Percentiles rank a stretch among this genome's conserved stretches.
phyloP scores from a whole-genome alignment of 2,888 invertebrate genomes.

The Formica aserva region DNA sequence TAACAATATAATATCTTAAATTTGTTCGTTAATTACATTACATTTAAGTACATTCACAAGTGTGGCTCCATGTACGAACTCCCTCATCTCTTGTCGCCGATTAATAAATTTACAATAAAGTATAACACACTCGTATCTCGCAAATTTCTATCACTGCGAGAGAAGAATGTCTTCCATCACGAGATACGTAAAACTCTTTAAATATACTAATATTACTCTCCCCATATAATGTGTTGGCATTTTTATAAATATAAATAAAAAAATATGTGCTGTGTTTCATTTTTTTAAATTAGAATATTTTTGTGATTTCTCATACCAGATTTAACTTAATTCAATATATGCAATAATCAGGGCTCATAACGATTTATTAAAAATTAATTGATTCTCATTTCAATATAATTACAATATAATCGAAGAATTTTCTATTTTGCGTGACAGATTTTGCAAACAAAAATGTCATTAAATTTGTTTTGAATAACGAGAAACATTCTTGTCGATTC shows the following conservation, averaged over 20 bases:
- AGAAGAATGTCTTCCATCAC: constrained; percentile 21
- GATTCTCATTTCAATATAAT: neutral
- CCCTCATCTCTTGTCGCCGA: constrained; percentile 9
- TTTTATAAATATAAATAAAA: constrained; percentile 49
- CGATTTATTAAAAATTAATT: neutral
- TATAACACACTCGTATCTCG: constrained; percentile 4
- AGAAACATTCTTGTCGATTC: neutral
- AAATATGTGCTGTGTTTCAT: constrained; percentile 30
- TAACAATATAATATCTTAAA: constrained; percentile 68
- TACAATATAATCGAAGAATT: neutral
- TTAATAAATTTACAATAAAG: constrained; percentile 49
- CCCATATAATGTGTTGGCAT: constrained; percentile 25
- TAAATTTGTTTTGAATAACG: neutral
- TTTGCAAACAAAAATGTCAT: neutral
- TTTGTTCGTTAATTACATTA: constrained; percentile 56
- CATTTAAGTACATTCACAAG: constrained; percentile 49
- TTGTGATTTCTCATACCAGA: neutral
- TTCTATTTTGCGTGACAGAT: neutral
- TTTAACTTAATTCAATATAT: neutral
- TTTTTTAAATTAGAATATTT: constrained; percentile 1
- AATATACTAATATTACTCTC: constrained; percentile 20
- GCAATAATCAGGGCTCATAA: constrained; percentile 42
- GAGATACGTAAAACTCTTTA: constrained; percentile 18
- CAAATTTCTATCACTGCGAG: constrained; percentile 43
- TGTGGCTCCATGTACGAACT: constrained; percentile 30